Percentiles rank a stretch among this genome's conserved stretches.
Evolutionary conservation across 2,113 vertebrate species (phyloP).

Genomic region (Panurus biarmicus): DNA sequence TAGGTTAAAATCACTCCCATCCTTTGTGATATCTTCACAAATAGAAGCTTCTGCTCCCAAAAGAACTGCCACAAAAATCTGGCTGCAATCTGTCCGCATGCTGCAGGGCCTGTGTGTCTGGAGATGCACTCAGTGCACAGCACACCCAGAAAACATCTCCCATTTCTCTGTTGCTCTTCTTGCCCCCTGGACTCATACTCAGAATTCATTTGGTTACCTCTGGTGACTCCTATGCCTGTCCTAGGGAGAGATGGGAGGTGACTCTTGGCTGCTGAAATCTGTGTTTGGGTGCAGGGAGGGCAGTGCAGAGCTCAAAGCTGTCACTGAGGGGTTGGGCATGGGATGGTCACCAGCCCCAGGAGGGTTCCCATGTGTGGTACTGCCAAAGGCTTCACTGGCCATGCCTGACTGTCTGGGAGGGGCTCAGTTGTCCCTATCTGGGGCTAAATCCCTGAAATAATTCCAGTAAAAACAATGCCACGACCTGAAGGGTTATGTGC

Average conservation of each 20-base stretch:
- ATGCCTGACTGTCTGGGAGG: background rate
- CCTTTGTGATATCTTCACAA: background rate
- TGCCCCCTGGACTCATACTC: background rate
- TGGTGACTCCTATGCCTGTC: background rate
- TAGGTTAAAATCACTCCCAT: background rate
- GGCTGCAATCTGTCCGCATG: background rate
- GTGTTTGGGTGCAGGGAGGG: background rate
- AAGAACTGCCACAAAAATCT: conserved; percentile 12
- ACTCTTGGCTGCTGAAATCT: background rate
- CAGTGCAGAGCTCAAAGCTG: background rate
- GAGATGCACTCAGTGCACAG: background rate
- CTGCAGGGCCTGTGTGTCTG: background rate
- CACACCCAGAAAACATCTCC: background rate
- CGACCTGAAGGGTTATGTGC: background rate
- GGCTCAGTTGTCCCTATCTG: rapidly evolving
- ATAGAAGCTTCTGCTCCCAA: background rate
- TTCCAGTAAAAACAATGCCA: background rate
- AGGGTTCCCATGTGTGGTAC: background rate
- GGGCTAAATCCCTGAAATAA: background rate
- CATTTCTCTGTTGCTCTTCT: background rate
- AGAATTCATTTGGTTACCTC: background rate
- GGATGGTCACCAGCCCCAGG: background rate
- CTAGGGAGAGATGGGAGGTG: background rate
- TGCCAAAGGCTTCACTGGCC: background rate
- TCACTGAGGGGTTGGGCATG: background rate